A percentile compares a stretch with the other conserved stretches of the same genome.
Conservation (phyloP, 2,113 vertebrate species). For the Rousettus leschenaultii region DNA sequence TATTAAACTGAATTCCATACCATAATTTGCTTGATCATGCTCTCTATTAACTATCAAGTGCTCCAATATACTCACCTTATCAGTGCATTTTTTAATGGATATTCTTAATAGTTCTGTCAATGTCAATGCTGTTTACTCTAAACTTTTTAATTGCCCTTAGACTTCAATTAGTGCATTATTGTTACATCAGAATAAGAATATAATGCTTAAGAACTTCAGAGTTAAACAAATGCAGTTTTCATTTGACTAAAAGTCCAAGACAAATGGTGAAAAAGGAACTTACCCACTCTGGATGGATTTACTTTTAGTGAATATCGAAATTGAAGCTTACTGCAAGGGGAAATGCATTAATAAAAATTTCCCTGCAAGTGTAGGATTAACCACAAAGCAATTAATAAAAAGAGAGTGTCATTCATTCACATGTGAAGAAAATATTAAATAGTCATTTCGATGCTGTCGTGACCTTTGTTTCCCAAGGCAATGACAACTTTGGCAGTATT, state of each 20-base stretch:
- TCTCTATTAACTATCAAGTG: background rate
- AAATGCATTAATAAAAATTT: conserved; percentile 45
- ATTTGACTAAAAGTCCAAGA: conserved; percentile 43
- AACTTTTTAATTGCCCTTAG: conserved; percentile 30
- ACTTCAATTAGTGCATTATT: background rate
- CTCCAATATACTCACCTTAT: background rate
- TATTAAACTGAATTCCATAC: background rate
- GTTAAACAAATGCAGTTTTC: background rate
- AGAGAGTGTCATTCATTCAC: conserved; percentile 34
- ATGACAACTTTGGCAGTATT: conserved; percentile 33
- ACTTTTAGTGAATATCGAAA: conserved; percentile 42
- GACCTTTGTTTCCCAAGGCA: conserved; percentile 52
- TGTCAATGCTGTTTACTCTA: conserved; percentile 10
- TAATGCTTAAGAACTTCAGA: conserved; percentile 11
- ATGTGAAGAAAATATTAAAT: conserved; percentile 16
- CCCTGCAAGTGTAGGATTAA: conserved; percentile 37
- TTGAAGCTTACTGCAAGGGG: conserved; percentile 9
- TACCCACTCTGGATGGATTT: background rate
- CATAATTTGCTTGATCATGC: background rate
- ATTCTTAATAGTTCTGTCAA: conserved; percentile 35
- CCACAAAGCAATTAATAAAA: conserved; percentile 63
- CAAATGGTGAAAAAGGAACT: conserved; percentile 29
- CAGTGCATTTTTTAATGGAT: background rate
- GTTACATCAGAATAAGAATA: conserved; percentile 22
- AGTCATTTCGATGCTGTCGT: conserved; percentile 38